These are phyloP conservation scores for Notospermus geniculatus DNA, from an alignment of 1,140 invertebrate species.

Conservation along the genomic window DNA sequence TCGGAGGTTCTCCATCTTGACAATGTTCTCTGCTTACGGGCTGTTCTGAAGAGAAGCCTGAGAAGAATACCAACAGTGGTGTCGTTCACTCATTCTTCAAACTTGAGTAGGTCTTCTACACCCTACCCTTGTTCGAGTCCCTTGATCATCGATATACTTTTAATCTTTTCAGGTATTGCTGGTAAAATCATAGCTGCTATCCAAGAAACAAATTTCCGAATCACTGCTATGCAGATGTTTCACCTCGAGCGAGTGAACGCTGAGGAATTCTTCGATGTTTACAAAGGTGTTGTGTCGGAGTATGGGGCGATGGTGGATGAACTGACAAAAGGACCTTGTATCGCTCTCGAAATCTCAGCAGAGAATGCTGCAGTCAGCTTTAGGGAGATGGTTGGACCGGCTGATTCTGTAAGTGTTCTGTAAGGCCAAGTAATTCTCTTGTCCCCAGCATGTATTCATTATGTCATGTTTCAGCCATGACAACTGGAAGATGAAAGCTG, in stretches of 20 bases:
- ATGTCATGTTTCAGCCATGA: no score
- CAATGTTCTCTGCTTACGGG: no score
- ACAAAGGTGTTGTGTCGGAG: constrained; percentile 64
- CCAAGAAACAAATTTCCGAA: constrained; percentile 69
- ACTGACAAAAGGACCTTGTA: constrained; percentile 75
- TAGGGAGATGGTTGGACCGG: constrained; percentile 79
- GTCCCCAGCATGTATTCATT: no score
- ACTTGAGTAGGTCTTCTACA: background rate
- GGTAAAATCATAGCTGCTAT: constrained; percentile 76
- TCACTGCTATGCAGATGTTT: constrained; percentile 71
- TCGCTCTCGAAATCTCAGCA: constrained; percentile 79
- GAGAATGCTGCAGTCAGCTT: constrained; percentile 65
- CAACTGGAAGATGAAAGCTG: no score
- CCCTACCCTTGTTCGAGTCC: background rate
- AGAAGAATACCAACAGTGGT: no score
- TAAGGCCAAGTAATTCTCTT: no score
- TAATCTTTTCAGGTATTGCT: constrained; percentile 49
- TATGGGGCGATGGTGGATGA: constrained; percentile 71
- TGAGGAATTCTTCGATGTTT: constrained; percentile 90
- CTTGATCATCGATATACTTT: no score
- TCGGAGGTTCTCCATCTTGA: no score
- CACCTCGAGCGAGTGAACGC: constrained; percentile 75
- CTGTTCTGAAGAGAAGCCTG: no score
- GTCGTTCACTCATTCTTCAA: constrained; percentile 5
- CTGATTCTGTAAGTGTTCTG: constrained; percentile 80